Conservation (phyloP, 2,888 invertebrate genomes). For the Doris montereyensis region DNA sequence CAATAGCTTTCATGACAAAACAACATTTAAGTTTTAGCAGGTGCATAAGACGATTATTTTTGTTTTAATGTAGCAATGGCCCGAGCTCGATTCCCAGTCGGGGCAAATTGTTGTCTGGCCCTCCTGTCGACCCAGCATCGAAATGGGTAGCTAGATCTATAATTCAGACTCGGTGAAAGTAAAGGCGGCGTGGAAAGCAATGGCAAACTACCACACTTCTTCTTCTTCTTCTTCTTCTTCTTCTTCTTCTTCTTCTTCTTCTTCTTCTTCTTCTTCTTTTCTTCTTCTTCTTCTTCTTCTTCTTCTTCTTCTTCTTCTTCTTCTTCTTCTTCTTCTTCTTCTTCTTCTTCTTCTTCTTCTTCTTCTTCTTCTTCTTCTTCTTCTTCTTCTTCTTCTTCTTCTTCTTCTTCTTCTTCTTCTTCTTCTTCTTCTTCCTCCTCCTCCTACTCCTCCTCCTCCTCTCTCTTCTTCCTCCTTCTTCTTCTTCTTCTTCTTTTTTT, state of each 20-base stretch:
- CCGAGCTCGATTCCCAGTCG: too few species aligned
- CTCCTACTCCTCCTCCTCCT: too few species aligned
- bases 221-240: not conserved
- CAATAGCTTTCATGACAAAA: too few species aligned
- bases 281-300: not conserved
- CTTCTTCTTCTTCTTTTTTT: too few species aligned
- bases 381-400: not conserved
- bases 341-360: not conserved
- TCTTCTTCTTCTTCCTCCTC: not conserved
- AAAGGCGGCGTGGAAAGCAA: too few species aligned
- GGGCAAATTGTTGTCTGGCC: too few species aligned
- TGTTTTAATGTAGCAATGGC: too few species aligned
- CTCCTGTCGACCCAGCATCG: too few species aligned
- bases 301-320: not conserved
- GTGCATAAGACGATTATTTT: too few species aligned
- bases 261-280: not conserved
- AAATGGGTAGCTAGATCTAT: too few species aligned
- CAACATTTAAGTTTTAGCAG: too few species aligned
- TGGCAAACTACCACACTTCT: not conserved
- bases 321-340: not conserved
- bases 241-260: not conserved
- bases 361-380: not conserved
- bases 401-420: slow-evolving; percentile 1
- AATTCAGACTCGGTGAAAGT: too few species aligned
- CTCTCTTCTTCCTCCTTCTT: not conserved